Conservation (phyloP, 2,113 vertebrate genomes). For the Salvelinus alpinus region DNA sequence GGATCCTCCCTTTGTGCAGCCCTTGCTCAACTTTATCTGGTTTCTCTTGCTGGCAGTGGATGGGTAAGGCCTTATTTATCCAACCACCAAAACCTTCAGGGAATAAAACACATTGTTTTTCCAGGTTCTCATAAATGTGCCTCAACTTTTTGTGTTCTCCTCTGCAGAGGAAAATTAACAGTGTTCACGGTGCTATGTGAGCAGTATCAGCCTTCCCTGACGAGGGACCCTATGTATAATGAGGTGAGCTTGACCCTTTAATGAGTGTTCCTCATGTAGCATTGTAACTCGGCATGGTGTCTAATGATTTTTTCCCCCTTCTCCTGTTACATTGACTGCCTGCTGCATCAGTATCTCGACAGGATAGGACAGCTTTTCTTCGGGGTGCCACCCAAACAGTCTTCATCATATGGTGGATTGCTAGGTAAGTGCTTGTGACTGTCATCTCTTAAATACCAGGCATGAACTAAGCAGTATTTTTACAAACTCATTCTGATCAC, state of each 20-base stretch:
- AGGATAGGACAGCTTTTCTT: slow-evolving; percentile 99
- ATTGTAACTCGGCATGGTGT: not conserved
- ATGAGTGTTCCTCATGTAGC: not conserved
- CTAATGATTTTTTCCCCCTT: not conserved
- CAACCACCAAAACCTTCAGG: not conserved
- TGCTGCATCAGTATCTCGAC: slow-evolving; percentile 89
- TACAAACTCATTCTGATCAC: not conserved
- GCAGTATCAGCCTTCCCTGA: slow-evolving; percentile 96
- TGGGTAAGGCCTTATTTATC: slow-evolving; percentile 75
- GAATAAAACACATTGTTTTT: not conserved
- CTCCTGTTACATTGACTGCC: not conserved
- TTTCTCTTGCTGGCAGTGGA: slow-evolving; percentile 96
- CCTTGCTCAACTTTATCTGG: slow-evolving; percentile 98
- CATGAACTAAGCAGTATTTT: not conserved
- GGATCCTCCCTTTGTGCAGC: slow-evolving; percentile 93
- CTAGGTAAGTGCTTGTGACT: slow-evolving; percentile 79
- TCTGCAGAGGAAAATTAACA: slow-evolving; percentile 90
- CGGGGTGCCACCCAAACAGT: slow-evolving; percentile 95
- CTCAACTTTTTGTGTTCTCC: slow-evolving; percentile 39
- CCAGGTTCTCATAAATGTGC: not conserved
- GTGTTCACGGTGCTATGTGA: slow-evolving; percentile 99
- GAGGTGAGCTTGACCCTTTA: slow-evolving; percentile 77
- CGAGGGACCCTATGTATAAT: slow-evolving; percentile 98
- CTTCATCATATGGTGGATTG: slow-evolving; percentile 93
- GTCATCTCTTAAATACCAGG: not conserved